These are phyloP conservation scores for Euleptes europaea DNA, from an alignment of 2,113 vertebrate species.

Conservation along the genomic window DNA sequence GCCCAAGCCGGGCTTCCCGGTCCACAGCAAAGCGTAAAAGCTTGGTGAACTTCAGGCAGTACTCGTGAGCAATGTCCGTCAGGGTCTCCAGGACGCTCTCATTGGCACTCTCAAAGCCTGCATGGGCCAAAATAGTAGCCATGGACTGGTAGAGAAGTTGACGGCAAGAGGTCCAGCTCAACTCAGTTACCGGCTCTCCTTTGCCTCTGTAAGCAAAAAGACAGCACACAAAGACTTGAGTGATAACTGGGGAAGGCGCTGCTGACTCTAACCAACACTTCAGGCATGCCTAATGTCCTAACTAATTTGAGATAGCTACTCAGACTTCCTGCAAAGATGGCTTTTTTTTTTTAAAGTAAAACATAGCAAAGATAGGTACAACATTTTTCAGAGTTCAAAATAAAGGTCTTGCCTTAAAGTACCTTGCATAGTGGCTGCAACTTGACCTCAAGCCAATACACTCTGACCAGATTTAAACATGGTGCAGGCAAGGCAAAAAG, in stretches of 20 bases:
- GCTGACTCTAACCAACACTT: neutral
- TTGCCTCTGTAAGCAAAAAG: slow-evolving; percentile 81
- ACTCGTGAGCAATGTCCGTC: slow-evolving; percentile 91
- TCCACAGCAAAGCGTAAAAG: slow-evolving; percentile 91
- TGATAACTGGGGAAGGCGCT: neutral
- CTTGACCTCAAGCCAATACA: neutral
- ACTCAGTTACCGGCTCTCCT: slow-evolving; percentile 94
- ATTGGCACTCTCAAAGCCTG: slow-evolving; percentile 92
- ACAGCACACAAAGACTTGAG: neutral
- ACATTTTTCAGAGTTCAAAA: neutral
- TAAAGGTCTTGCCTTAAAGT: neutral
- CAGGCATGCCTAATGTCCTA: neutral
- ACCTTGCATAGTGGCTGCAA: neutral
- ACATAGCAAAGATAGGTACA: neutral
- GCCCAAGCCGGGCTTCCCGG: slow-evolving; percentile 88
- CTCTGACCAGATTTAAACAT: neutral
- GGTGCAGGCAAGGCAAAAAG: neutral
- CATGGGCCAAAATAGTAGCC: slow-evolving; percentile 92
- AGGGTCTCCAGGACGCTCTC: slow-evolving; percentile 95
- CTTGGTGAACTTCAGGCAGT: slow-evolving; percentile 90
- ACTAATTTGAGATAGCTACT: neutral
- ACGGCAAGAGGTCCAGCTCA: slow-evolving; percentile 92
- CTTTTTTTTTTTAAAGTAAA: neutral
- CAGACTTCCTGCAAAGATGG: neutral
- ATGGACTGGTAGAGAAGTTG: slow-evolving; percentile 97